phyloP scores from a whole-genome alignment of 2,888 invertebrate species.

The Hyppa rectilinea region DNA sequence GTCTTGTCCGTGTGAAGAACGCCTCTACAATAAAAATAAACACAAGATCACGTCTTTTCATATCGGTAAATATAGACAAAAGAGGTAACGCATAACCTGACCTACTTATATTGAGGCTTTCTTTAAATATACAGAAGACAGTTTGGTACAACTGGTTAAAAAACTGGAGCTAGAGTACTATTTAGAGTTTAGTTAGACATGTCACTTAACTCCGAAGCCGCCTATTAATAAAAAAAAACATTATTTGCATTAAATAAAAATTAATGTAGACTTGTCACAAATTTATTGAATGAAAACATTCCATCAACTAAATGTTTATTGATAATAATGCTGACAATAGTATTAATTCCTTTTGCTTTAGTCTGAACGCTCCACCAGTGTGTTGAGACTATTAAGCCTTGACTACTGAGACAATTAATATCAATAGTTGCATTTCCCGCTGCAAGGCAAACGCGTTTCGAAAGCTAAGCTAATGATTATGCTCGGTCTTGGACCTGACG shows the following conservation, averaged over 20 bases:
- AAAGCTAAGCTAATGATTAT: slow-evolving; percentile 6
- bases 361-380: not conserved
- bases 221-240: not conserved
- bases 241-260: not conserved
- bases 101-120: too few species aligned
- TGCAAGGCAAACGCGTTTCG: slow-evolving; percentile 5
- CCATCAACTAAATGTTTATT: not conserved
- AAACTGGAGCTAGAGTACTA: not conserved
- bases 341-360: not conserved
- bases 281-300: not conserved
- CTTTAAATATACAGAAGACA: too few species aligned
- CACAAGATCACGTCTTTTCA: not conserved
- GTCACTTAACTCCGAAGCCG: not conserved
- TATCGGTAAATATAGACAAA: not conserved
- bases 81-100: not conserved
- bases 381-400: not conserved
- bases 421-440: not conserved
- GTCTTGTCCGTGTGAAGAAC: slow-evolving; percentile 38
- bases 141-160: not conserved
- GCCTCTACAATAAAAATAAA: slow-evolving; percentile 30
- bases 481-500: not conserved
- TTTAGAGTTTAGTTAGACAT: not conserved
- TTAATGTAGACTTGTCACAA: not conserved
- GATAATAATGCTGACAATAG: not conserved
- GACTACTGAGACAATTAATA: not conserved